phyloP scores from a whole-genome alignment of 2,797 vertebrate species.

The Girardinus metallicus region DNA sequence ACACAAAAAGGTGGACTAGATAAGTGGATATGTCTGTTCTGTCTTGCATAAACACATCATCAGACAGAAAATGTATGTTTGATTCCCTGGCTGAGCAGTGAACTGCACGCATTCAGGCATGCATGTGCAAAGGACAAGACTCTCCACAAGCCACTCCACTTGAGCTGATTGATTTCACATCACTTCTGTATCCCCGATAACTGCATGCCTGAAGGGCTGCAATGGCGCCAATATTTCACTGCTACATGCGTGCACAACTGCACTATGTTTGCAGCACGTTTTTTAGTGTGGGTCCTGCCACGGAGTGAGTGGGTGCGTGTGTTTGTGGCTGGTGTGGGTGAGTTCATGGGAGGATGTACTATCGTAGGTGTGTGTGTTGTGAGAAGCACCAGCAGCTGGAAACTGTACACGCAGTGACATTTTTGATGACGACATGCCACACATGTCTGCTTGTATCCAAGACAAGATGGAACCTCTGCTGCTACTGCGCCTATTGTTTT shows the following conservation, averaged over 20 bases:
- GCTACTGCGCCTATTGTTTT: not conserved
- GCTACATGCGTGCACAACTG: conserved; percentile 40
- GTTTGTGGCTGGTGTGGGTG: conserved; percentile 4
- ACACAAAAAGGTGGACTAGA: not conserved
- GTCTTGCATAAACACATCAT: not conserved
- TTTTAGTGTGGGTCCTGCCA: conserved; percentile 1
- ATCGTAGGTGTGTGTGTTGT: conserved; percentile 13
- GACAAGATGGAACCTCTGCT: conserved; percentile 22
- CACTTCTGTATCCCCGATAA: conserved; percentile 78
- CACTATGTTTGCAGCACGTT: conserved; percentile 44
- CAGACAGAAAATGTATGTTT: conserved; percentile 5
- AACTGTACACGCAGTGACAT: conserved; percentile 18
- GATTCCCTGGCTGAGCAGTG: conserved; percentile 7
- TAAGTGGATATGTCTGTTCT: not conserved
- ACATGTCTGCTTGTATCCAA: conserved; percentile 18
- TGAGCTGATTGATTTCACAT: conserved; percentile 82
- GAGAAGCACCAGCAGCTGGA: conserved; percentile 3
- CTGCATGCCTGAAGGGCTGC: conserved; percentile 74
- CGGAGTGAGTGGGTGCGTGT: not conserved
- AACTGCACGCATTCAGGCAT: conserved; percentile 34
- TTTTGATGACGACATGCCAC: conserved; percentile 39
- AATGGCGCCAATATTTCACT: conserved; percentile 74
- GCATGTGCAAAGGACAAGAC: conserved; percentile 49
- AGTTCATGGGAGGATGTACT: conserved; percentile 12
- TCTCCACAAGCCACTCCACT: conserved; percentile 69